Evolutionary conservation across 2,888 invertebrate species (phyloP).

Genomic region (Ganaspis brasiliensis): DNA sequence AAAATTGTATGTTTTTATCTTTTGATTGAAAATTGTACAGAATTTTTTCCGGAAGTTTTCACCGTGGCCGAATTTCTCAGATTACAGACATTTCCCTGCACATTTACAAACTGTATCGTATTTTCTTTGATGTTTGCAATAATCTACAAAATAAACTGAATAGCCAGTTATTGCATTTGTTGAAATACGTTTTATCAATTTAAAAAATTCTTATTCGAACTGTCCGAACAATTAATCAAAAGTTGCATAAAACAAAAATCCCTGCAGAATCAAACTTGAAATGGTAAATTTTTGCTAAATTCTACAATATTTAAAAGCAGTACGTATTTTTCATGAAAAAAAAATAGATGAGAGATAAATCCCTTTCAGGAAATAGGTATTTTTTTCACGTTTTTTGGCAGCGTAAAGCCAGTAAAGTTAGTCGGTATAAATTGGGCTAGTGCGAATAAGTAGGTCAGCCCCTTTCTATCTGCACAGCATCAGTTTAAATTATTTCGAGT

Average conservation of each 20-base stretch:
- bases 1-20: too few relatives aligned
- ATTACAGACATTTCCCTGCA: too few relatives aligned
- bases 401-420: neutral
- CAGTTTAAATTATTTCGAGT: slow-evolving; percentile 27
- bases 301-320: neutral
- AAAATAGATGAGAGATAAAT: neutral
- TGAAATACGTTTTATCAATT: too few relatives aligned
- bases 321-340: neutral
- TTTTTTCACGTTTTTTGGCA: neutral
- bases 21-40: too few relatives aligned
- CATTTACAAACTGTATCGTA: too few relatives aligned
- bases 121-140: too few relatives aligned
- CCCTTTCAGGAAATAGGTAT: neutral
- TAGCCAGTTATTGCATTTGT: too few relatives aligned
- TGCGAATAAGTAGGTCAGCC: neutral
- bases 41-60: too few relatives aligned
- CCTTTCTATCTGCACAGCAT: slow-evolving; percentile 13
- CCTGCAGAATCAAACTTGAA: neutral
- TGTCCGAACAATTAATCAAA: neutral
- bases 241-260: neutral
- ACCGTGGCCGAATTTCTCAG: too few relatives aligned
- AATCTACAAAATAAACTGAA: too few relatives aligned
- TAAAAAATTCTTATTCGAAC: too few relatives aligned
- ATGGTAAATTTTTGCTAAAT: too few relatives aligned
- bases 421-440: slow-evolving; percentile 14